These are phyloP conservation scores for Creontiades dilutus DNA, from an alignment of 2,888 invertebrate species.

Conservation along the genomic window DNA sequence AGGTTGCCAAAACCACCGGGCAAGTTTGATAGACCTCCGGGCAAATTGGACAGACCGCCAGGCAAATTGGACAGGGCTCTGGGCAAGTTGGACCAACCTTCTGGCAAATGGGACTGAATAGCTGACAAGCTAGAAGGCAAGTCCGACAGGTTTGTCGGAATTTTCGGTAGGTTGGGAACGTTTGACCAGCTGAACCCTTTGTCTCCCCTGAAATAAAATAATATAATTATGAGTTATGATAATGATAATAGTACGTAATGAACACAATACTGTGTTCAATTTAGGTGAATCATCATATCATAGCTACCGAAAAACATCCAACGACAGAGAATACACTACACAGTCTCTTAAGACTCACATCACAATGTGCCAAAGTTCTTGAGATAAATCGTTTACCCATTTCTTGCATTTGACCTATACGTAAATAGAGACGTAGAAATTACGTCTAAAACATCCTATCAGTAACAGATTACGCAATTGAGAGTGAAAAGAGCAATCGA, in stretches of 20 bases:
- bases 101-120: constrained; percentile 36
- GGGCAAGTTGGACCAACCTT: constrained; percentile 37
- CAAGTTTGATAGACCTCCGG: constrained; percentile 49
- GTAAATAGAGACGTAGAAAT: too few species aligned
- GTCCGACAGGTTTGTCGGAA: constrained; percentile 59
- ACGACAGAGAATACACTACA: too few species aligned
- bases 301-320: too few species aligned
- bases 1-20: neutral
- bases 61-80: neutral
- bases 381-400: too few species aligned
- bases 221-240: neutral
- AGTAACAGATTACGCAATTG: too few species aligned
- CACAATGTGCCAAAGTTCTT: too few species aligned
- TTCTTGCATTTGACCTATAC: too few species aligned
- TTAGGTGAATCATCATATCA: too few species aligned
- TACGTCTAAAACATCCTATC: too few species aligned
- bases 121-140: constrained; percentile 29
- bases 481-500: too few species aligned
- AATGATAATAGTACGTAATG: neutral
- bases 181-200: constrained; percentile 48
- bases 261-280: too few species aligned
- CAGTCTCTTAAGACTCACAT: too few species aligned
- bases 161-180: constrained; percentile 44
- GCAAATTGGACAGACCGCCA: constrained; percentile 52
- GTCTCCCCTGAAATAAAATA: constrained; percentile 10